phyloP scores from a whole-genome alignment of 2,113 vertebrate species.

The Oryzias woworae region DNA sequence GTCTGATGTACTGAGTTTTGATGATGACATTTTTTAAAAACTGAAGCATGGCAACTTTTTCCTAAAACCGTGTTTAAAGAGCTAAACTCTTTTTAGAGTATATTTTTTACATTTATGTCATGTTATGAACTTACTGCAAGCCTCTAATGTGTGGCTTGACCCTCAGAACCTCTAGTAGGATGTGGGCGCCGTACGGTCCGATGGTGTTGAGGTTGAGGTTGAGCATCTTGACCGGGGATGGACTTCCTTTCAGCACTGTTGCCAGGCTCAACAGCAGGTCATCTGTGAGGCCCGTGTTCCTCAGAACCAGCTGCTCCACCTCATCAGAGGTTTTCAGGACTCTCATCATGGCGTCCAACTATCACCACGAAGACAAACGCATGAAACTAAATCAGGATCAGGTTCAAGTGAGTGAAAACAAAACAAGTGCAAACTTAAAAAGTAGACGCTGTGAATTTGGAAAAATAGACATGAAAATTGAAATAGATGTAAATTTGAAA shows the following conservation, averaged over 20 bases:
- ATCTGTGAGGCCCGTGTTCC: conserved; percentile 81
- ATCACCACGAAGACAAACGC: no score
- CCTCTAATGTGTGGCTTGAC: conserved; percentile 73
- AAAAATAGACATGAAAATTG: no score
- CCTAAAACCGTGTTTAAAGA: no score
- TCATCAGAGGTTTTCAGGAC: conserved; percentile 73
- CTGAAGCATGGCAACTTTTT: no score
- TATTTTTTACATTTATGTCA: background rate
- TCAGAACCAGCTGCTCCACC: conserved; percentile 80
- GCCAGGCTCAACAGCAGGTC: conserved; percentile 70
- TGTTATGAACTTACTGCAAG: conserved; percentile 73
- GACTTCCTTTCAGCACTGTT: conserved; percentile 69
- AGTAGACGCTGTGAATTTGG: no score
- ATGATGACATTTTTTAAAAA: no score
- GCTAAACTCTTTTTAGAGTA: background rate
- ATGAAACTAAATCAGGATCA: no score
- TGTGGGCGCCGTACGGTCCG: conserved; percentile 72
- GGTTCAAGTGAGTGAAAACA: no score
- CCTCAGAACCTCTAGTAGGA: conserved; percentile 74
- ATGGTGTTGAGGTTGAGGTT: conserved; percentile 84
- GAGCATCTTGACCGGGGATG: conserved; percentile 74
- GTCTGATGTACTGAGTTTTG: background rate
- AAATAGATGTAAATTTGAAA: no score
- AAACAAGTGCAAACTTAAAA: no score
- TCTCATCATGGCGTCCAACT: conserved; percentile 75